Conservation (phyloP, 2,113 vertebrate species). For the Mustela lutreola region DNA sequence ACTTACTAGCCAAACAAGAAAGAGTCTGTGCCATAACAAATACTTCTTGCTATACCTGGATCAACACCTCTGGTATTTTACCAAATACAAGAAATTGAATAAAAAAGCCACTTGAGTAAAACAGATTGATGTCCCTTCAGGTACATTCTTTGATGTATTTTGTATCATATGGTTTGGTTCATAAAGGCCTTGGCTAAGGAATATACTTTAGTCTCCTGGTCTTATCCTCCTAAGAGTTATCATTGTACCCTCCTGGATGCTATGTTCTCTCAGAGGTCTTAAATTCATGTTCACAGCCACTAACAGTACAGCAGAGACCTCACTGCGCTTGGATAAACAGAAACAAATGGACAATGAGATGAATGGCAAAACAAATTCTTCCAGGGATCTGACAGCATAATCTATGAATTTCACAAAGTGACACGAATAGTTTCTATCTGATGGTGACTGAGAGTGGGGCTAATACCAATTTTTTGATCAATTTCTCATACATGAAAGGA, state of each 20-base stretch:
- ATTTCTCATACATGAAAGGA: neutral
- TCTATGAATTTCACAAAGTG: neutral
- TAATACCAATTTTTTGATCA: neutral
- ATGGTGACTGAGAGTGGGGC: neutral
- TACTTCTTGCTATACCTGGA: neutral
- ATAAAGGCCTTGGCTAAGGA: neutral
- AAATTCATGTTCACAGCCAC: neutral
- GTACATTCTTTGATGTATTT: neutral
- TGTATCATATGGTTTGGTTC: neutral
- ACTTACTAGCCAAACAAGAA: neutral
- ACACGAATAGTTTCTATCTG: neutral
- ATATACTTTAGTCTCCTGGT: neutral
- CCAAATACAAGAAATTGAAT: neutral
- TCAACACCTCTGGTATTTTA: neutral
- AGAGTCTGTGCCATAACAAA: neutral
- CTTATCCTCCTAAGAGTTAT: neutral
- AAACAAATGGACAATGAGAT: neutral
- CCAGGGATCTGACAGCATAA: neutral
- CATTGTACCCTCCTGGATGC: neutral
- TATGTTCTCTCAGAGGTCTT: neutral
- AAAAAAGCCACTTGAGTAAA: neutral
- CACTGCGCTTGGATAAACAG: neutral
- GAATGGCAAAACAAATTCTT: neutral
- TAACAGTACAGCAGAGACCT: neutral
- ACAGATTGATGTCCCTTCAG: neutral